Evolutionary conservation across 2,113 vertebrate genomes (phyloP).

Genomic region (Sinocyclocheilus rhinocerous): DNA sequence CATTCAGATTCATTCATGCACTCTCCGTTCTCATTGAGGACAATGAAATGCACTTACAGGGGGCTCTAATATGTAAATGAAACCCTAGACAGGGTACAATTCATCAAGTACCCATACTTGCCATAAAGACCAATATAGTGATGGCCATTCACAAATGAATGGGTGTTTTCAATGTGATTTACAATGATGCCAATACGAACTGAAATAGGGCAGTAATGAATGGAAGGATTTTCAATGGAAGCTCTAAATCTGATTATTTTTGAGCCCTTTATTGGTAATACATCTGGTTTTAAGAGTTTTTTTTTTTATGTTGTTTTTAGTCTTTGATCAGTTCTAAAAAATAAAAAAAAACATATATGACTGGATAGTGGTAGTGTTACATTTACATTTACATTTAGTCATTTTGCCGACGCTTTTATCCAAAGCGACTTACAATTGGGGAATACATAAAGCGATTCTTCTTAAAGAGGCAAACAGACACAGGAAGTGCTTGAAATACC

Average conservation of each 20-base stretch:
- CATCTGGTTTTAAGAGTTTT: background rate
- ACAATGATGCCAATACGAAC: conserved; percentile 9
- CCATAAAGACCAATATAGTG: conserved; percentile 35
- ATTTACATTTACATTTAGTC: too few relatives aligned
- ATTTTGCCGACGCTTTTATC: too few relatives aligned
- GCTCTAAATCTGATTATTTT: background rate
- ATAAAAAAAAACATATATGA: background rate
- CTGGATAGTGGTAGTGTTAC: background rate
- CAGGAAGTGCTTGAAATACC: too few relatives aligned
- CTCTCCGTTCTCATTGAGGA: conserved; percentile 42
- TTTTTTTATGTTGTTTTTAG: background rate
- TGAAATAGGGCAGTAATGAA: background rate
- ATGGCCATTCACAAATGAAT: conserved; percentile 31
- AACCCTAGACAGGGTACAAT: conserved; percentile 36
- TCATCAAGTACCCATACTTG: conserved; percentile 35
- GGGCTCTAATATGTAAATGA: conserved; percentile 58
- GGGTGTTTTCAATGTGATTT: conserved; percentile 24
- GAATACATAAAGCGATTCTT: too few relatives aligned
- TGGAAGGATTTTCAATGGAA: conserved; percentile 10
- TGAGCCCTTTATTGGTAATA: background rate
- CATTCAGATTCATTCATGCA: conserved; percentile 47
- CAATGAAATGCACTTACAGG: conserved; percentile 53
- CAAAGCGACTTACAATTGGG: too few relatives aligned
- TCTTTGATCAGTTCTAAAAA: background rate
- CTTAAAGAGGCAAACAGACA: too few relatives aligned